These are phyloP conservation scores for Triops cancriformis DNA, from an alignment of 1,140 invertebrate species.

Conservation along the genomic window DNA sequence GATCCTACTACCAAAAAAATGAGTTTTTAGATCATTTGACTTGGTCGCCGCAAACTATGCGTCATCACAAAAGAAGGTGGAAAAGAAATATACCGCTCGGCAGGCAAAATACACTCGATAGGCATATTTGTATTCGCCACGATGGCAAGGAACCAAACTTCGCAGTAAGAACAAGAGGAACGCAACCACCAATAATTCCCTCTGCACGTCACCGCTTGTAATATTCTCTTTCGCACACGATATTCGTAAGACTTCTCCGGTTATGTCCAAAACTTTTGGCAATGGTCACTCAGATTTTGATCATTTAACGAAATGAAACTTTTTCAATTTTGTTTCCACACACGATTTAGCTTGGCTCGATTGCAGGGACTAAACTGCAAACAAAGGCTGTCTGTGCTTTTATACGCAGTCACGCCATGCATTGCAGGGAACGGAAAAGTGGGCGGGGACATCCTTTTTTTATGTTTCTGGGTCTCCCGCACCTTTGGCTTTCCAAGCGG, in stretches of 20 bases:
- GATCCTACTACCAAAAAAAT: too few relatives aligned
- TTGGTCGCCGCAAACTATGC: neutral
- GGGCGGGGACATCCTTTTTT: neutral
- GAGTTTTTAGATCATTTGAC: neutral
- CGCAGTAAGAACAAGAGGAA: neutral
- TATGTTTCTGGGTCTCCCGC: slow-evolving; percentile 8
- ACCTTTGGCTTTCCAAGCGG: neutral
- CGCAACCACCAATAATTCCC: neutral
- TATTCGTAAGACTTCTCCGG: too few relatives aligned
- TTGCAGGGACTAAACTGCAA: slow-evolving; percentile 2
- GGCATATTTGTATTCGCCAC: slow-evolving; percentile 21
- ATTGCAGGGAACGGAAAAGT: neutral
- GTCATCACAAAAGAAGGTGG: neutral
- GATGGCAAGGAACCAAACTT: slow-evolving; percentile 2
- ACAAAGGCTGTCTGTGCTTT: neutral
- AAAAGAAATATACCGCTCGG: slow-evolving; percentile 15
- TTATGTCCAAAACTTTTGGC: neutral
- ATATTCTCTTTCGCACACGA: too few relatives aligned
- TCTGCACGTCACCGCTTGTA: neutral
- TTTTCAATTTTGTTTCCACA: neutral
- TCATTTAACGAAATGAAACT: neutral
- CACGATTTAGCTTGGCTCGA: neutral
- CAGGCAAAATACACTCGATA: slow-evolving; percentile 23
- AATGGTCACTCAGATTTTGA: neutral
- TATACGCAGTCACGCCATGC: neutral